Base-by-base conservation (phyloP, 2,797 vertebrate species). In the Graptemys geographica region DNA sequence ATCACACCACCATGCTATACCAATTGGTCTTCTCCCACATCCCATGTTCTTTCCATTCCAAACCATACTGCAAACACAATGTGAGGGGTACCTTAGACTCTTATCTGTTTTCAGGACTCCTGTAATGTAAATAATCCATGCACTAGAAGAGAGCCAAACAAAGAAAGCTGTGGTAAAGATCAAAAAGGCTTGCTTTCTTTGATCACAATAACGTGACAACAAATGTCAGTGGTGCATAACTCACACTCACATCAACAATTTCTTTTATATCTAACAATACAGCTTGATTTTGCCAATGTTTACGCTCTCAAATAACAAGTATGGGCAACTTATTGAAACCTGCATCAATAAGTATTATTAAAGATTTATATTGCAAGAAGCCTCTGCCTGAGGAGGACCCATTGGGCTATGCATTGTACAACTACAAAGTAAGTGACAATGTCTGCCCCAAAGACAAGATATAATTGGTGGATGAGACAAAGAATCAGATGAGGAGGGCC, bases 1-100 rank as follows among this genome's bases (percentile, higher is more conserved):
- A 44, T 44, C 41, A 74, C 11, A 44, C 41, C 1, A 4, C 62
- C 62, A 3, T 44, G 5, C 19, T 11, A 23, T 72, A 72, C 5
- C 37, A 41, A 41, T 4, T 44, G 37, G 11, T 74, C 23, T 41
- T 44, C 23, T 41, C 37, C 41, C 72, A 74, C 23, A 74, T 44
- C 41, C 9, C 72, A 74, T 44, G 72, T 44, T 13, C n/a, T 78
- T 92, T 93, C 6, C 7, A 72, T 94, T 91, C 53, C 11, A 44
- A 15, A 11, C 9, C 76, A 13, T 23, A n/a, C 13, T 8, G 2
- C 16, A 83, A 83, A 52, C 37, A 31, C 9, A 57, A 12, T 57
- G 6, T 28, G 57, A 74, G 12, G 6, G 79, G 18, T 53, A 81
- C n/a, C 65, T 79, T 81, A 86, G 82, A 5, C 25, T 2, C 2